Base-by-base conservation (phyloP, 2,113 vertebrate genomes). In the Calypte anna region DNA sequence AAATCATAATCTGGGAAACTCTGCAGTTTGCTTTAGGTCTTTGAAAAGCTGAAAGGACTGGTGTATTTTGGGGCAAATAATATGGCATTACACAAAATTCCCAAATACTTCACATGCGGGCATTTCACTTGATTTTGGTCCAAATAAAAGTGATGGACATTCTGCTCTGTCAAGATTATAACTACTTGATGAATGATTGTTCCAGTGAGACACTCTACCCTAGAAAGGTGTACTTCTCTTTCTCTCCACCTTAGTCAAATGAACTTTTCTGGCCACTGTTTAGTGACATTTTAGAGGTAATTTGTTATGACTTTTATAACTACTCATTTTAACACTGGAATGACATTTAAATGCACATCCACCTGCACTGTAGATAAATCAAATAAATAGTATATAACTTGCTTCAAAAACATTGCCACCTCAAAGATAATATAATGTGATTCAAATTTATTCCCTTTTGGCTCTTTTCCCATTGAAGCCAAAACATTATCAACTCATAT, bases 381-480 rank as follows among this genome's bases (percentile, higher is more conserved):
- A 91, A 87, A 63, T 54, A 85, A 91, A 87, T 18, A 82, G 6
- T 50, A 50, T 24, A 30, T 54, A 7, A 85, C 77, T 93, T 87
- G 9, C 50, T 96, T 93, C 20, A 86, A 81, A 95, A 93, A 76
- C 27, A 16, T 75, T 64, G 21, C 19, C 51, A 44, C 61, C 38
- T 38, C 83, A 59, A 94, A 90, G 53, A 74, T 69, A 94, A 93
- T 19, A 77, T 48, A 93, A 92, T 20, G 19, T 50, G 20, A 93
- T 88, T 85, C 78, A 81, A 90, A 84, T 89, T 67, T 80, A 91
- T 93, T 46, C 31, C 38, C 33, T 82, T 88, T 66, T 89, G 79
- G 44, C 54, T 93, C 51, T 79, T 83, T 88, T 94, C 67, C 50
- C 64, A 53, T 30, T 62, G 62, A 72, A 79, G 58, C 61, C 27